phyloP scores from a whole-genome alignment of 2,113 vertebrate genomes.

The Amphiprion percula region DNA sequence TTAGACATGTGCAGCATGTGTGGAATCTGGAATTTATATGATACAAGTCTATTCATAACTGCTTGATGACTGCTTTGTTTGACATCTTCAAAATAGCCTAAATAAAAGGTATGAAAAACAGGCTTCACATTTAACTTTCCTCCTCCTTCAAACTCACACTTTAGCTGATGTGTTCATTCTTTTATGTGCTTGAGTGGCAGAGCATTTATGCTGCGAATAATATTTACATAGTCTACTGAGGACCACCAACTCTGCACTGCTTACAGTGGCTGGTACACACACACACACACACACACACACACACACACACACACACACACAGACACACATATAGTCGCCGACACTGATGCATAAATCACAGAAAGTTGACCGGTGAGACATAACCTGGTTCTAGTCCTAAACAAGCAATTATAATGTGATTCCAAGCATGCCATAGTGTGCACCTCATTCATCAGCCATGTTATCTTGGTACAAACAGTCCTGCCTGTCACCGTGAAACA shows the following conservation, averaged over 20 bases:
- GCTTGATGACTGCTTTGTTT: background rate
- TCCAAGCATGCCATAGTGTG: slow-evolving; percentile 40
- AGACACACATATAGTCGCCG: too few species aligned
- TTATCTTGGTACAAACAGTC: slow-evolving; percentile 38
- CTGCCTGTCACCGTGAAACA: background rate
- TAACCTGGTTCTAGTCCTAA: slow-evolving; percentile 41
- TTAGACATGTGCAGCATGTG: background rate
- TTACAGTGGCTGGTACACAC: slow-evolving; percentile 45
- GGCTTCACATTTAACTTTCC: background rate
- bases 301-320: slow-evolving; percentile 22
- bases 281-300: slow-evolving; percentile 25
- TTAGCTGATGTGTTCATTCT: slow-evolving; percentile 17
- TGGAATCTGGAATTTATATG: slow-evolving; percentile 2
- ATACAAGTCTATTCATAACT: background rate
- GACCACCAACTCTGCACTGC: slow-evolving; percentile 72
- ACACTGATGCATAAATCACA: slow-evolving; percentile 28
- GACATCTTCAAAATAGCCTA: background rate
- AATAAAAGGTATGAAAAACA: too few species aligned
- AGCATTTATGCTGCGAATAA: slow-evolving; percentile 63
- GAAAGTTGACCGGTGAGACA: slow-evolving; percentile 33
- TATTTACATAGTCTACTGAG: slow-evolving; percentile 73
- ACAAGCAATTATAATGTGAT: slow-evolving; percentile 24
- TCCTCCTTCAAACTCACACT: background rate
- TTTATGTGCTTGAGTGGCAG: slow-evolving; percentile 48
- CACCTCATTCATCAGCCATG: slow-evolving; percentile 31